Evolutionary conservation across 2,888 invertebrate species (phyloP).

Genomic region (Chalcis sispes): DNA sequence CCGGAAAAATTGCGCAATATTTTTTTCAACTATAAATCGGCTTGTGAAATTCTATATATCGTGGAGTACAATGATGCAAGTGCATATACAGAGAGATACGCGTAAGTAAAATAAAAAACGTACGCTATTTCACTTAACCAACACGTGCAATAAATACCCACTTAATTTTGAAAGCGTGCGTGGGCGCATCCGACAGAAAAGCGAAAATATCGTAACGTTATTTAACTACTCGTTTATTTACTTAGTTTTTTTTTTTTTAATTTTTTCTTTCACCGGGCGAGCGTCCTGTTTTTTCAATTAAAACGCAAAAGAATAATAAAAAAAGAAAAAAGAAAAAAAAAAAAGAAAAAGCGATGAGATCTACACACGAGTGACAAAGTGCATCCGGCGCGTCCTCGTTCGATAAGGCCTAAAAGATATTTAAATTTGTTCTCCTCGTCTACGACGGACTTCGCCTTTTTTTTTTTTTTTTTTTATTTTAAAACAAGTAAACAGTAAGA

Average conservation of each 20-base stretch:
- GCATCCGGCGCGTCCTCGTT: slow-evolving; percentile 27
- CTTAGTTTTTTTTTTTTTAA: neutral
- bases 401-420: too few species aligned
- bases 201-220: slow-evolving; percentile 33
- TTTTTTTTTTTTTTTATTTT: too few species aligned
- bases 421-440: too few species aligned
- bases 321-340: too few species aligned
- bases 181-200: slow-evolving; percentile 25
- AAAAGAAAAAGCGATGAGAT: neutral
- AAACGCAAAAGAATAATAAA: neutral
- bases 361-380: neutral
- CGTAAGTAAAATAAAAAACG: too few species aligned
- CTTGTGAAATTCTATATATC: slow-evolving; percentile 26
- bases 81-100: neutral
- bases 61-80: slow-evolving; percentile 23
- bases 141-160: neutral
- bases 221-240: too few species aligned
- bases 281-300: neutral
- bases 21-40: neutral
- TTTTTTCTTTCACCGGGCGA: neutral
- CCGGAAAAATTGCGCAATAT: slow-evolving; percentile 6
- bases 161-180: slow-evolving; percentile 16
- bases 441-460: too few species aligned
- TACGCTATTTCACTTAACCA: too few species aligned
- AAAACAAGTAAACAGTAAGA: too few species aligned